phyloP scores from a whole-genome alignment of 2,113 vertebrate genomes.

The Antennarius striatus region DNA sequence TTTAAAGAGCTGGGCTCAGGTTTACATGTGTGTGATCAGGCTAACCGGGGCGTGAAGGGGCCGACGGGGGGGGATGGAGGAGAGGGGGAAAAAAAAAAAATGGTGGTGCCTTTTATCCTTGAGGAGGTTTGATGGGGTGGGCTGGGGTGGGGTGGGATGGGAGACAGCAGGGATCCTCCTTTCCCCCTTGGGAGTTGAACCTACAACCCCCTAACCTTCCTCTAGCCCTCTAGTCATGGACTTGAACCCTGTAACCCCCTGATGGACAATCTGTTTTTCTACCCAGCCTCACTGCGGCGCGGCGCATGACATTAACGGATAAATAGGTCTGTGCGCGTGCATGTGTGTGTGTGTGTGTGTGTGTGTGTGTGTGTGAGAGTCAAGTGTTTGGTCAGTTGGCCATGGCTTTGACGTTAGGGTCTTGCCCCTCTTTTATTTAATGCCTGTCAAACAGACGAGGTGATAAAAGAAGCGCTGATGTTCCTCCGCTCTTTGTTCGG shows the following conservation, averaged over 20 bases:
- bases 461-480: constrained; percentile 9
- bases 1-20: constrained; percentile 49
- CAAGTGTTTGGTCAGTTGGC: constrained; percentile 62
- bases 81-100: constrained; percentile 17
- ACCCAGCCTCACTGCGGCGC: constrained; percentile 34
- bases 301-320: constrained; percentile 68
- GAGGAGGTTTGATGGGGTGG: constrained; percentile 28
- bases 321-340: constrained; percentile 40
- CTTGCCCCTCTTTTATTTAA: constrained; percentile 42
- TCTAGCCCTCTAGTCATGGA: constrained; percentile 73
- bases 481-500: constrained; percentile 4
- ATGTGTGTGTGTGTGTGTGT: constrained; percentile 25
- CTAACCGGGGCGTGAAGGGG: constrained; percentile 61
- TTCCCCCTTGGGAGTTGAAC: constrained; percentile 69
- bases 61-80: constrained; percentile 50
- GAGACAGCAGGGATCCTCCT: constrained; percentile 67
- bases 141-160: constrained; percentile 20
- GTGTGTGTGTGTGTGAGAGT: constrained; percentile 24
- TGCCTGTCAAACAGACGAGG: constrained; percentile 34
- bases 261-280: constrained; percentile 74
- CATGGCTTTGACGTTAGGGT: constrained; percentile 44
- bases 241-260: constrained; percentile 68
- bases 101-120: constrained; percentile 52
- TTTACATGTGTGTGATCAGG: constrained; percentile 71
- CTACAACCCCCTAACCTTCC: constrained; percentile 66